Evolutionary conservation across 2,888 invertebrate genomes (phyloP).

Genomic region (Gortyna flavago): DNA sequence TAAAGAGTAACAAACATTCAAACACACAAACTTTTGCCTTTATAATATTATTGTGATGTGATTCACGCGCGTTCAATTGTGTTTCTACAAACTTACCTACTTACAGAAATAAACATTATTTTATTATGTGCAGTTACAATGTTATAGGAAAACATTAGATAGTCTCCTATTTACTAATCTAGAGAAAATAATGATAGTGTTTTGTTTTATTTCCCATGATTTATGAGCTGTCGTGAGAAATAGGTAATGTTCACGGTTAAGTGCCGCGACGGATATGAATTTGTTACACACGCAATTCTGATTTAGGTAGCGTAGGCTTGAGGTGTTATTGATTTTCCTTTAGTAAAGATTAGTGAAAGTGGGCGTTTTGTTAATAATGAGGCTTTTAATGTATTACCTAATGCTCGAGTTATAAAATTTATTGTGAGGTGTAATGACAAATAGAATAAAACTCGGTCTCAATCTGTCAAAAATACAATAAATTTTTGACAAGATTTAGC

Average conservation of each 20-base stretch:
- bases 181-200: conserved; percentile 71
- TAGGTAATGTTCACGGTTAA: conserved; percentile 64
- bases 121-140: not conserved
- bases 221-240: conserved; percentile 58
- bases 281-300: conserved; percentile 62
- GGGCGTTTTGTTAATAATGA: not conserved
- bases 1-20: not conserved
- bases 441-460: too few species aligned
- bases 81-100: not conserved
- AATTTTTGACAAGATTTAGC: too few species aligned
- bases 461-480: too few species aligned
- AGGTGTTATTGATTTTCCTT: conserved; percentile 56
- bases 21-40: too few species aligned
- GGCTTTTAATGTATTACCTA: not conserved
- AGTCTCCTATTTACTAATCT: conserved; percentile 61
- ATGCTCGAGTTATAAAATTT: too few species aligned
- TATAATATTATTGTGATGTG: too few species aligned
- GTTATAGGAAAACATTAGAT: conserved; percentile 21
- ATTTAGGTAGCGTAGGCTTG: conserved; percentile 42
- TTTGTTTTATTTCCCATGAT: conserved; percentile 64
- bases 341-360: not conserved
- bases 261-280: conserved; percentile 57
- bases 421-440: too few species aligned
- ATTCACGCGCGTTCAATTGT: too few species aligned
- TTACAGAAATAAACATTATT: not conserved